Percentiles rank a stretch among this genome's conserved stretches.
Evolutionary conservation across 2,888 invertebrate species (phyloP).

Genomic region (Conchocele bisecta): DNA sequence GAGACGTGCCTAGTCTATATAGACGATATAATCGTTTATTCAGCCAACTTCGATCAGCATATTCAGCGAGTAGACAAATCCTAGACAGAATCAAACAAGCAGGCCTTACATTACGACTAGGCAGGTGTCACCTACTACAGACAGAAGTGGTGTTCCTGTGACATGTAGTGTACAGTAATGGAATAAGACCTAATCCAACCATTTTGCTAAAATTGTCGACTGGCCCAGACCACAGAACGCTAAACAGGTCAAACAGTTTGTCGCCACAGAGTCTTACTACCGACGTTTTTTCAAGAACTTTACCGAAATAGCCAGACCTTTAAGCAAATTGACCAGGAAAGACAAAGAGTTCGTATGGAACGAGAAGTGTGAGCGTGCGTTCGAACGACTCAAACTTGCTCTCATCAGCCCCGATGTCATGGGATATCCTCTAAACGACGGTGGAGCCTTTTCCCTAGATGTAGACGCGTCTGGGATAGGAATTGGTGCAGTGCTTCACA

Average conservation of each 20-base stretch:
- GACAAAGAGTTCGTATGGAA: conserved; percentile 4
- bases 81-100: conserved; percentile 13
- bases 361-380: background rate
- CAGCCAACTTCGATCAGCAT: too few species aligned
- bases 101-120: conserved; percentile 25
- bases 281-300: conserved; percentile 16
- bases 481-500: background rate
- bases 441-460: background rate
- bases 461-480: background rate
- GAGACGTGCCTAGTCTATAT: conserved; percentile 29
- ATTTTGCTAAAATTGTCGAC: conserved; percentile 1
- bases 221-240: conserved; percentile 6
- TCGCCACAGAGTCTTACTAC: conserved; percentile 7
- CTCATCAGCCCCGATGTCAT: conserved; percentile 11
- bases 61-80: conserved; percentile 22
- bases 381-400: background rate
- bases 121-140: conserved; percentile 19
- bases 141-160: conserved; percentile 8
- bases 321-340: too few species aligned
- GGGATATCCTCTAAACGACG: conserved; percentile 13
- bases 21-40: conserved; percentile 24
- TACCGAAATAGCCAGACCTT: conserved; percentile 14
- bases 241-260: conserved; percentile 16
- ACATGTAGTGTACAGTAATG: conserved; percentile 4
- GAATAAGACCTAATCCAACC: conserved; percentile 8